phyloP scores from a whole-genome alignment of 2,113 vertebrate species.

The Carettochelys insculpta region DNA sequence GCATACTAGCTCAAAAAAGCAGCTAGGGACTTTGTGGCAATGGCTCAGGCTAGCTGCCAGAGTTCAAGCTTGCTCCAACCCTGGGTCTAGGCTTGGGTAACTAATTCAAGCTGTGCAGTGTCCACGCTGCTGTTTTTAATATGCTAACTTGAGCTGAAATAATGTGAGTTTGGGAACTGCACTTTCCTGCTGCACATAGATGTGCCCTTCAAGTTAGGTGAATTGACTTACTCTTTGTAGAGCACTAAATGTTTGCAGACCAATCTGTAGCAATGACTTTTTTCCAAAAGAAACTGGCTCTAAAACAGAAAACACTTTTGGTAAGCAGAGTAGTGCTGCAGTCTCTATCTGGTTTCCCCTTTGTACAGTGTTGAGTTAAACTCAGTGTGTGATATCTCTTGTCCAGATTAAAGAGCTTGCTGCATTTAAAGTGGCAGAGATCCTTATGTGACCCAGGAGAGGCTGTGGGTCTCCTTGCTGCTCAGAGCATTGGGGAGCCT shows the following conservation, averaged over 20 bases:
- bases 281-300: neutral
- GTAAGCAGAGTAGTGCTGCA: neutral
- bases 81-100: neutral
- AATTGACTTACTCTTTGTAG: neutral
- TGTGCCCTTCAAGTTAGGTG: neutral
- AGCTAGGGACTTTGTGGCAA: neutral
- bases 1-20: neutral
- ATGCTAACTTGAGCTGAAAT: neutral
- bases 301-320: neutral
- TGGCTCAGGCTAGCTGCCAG: neutral
- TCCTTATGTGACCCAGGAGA: constrained; percentile 94
- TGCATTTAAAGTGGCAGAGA: constrained; percentile 94
- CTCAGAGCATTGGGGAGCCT: constrained; percentile 97
- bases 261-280: neutral
- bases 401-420: constrained; percentile 83
- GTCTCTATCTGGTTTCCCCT: neutral
- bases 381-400: neutral
- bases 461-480: constrained; percentile 94
- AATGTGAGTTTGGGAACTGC: neutral
- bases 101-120: neutral
- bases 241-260: neutral
- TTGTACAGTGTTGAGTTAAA: neutral
- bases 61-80: neutral
- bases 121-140: neutral
- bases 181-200: neutral